Evolutionary conservation across 1,140 invertebrate genomes (phyloP), one percentile per base, ranked within the genome.

Genomic region (Drosophila baimaii): DNA sequence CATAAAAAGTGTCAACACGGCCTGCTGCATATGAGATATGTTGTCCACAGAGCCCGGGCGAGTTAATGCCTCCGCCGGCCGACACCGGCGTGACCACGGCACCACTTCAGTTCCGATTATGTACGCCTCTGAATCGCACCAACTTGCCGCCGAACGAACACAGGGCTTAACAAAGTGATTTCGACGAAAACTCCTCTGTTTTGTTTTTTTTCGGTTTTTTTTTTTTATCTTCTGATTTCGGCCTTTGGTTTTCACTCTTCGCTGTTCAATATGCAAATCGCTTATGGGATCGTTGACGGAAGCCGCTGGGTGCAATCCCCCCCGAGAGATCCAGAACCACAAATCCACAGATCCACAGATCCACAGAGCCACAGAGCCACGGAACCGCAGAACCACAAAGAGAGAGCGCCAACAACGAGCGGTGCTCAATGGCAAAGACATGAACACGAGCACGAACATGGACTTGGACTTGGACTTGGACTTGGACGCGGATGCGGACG

Each of bases 1-100:
- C 82, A 86, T 86, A 88, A 86, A 88, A 88, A 86, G 82, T 86
- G 82, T 86, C 82, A 86, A 86, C 82, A 86, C 79, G 78, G 75
- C 63, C 76, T 86, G 79, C 78, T 81, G 79, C 79, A 79, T 81
- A 86, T 88, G 77, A 86, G 80, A 88, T 79, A 86, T 76, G 82
- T 82, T 79, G 70, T 56, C 51, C 46, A 39, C 27, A 56, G 44
- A 61, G 52, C 57, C 56, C 43, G 21, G 43, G 23, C 35, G 21
- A 23, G 52, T 44, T 33, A 55, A 56, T 33, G 23, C 55, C 33
- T 15, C 39, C 25, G 10, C 15, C 23, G n/a, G 25, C 17, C 23
- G 35, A 56, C 54, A 33, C 55, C 54, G 52, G 55, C 44, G 61
- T 72, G 64, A 71, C 73, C 73, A 64, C 23, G 65, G 81, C 81